Conservation (phyloP, 2,113 vertebrate species). For the Chionis minor region DNA sequence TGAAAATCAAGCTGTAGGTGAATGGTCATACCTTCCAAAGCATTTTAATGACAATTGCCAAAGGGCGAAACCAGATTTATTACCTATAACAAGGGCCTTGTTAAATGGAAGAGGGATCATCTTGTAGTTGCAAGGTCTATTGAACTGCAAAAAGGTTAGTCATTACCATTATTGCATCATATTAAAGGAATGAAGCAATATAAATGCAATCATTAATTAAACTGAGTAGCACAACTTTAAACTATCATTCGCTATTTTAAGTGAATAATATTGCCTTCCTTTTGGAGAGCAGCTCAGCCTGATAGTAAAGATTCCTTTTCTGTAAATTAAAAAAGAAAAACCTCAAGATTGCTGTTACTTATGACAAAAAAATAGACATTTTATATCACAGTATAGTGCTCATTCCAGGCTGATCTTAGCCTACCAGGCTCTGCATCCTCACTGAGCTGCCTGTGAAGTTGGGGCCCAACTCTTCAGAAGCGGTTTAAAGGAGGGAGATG, state of each 20-base stretch:
- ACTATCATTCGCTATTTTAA: background rate
- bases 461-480: background rate
- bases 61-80: background rate
- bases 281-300: background rate
- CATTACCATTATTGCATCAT: background rate
- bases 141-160: background rate
- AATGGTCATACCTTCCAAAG: background rate
- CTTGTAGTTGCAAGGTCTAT: background rate
- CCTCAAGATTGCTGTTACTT: background rate
- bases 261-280: background rate
- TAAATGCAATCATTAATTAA: background rate
- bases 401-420: background rate
- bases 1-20: background rate
- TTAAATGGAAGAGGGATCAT: background rate
- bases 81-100: background rate
- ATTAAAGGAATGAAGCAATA: background rate
- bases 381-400: background rate
- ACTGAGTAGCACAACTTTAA: background rate
- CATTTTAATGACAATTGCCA: background rate
- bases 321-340: background rate
- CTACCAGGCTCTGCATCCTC: background rate
- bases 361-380: background rate
- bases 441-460: background rate
- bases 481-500: background rate
- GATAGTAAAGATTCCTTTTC: background rate